Percentiles rank a stretch among this genome's conserved stretches.
phyloP scores from a whole-genome alignment of 2,888 invertebrate species.

The Sarcophaga carnaria region DNA sequence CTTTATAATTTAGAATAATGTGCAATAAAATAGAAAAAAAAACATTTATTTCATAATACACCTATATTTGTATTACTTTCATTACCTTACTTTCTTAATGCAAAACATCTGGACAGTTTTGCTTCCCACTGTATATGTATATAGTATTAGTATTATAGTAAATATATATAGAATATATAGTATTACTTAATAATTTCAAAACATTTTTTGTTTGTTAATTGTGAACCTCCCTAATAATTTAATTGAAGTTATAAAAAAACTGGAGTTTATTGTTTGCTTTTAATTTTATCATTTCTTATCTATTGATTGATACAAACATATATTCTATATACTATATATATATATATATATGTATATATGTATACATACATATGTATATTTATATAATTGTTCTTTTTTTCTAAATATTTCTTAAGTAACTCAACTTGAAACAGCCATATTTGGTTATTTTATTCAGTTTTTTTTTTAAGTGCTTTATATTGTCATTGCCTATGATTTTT shows the following conservation, averaged over 20 bases:
- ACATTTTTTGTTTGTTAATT: not conserved
- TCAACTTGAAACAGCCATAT: conserved; percentile 13
- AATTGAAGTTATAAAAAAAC: not conserved
- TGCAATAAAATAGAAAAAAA: too few species aligned
- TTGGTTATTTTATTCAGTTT: conserved; percentile 30
- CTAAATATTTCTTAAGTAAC: conserved; percentile 7
- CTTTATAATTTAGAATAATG: too few species aligned
- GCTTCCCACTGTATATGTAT: too few species aligned
- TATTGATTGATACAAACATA: conserved; percentile 29
- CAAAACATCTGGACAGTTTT: too few species aligned
- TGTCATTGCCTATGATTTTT: conserved; percentile 26
- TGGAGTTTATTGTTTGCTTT: conserved; percentile 1
- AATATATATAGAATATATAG: not conserved
- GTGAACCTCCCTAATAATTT: conserved; percentile 28
- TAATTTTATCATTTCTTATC: conserved; percentile 49
- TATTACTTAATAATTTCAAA: not conserved
- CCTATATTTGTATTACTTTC: too few species aligned
- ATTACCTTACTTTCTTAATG: too few species aligned
- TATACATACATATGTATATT: not conserved
- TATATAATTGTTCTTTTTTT: not conserved
- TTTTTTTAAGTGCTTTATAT: conserved; percentile 45
- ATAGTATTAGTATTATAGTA: too few species aligned
- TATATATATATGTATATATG: too few species aligned
- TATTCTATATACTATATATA: too few species aligned
- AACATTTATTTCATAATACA: too few species aligned